These are phyloP conservation scores for Ectemnius lituratus DNA, from an alignment of 2,888 invertebrate genomes.

Conservation along the genomic window DNA sequence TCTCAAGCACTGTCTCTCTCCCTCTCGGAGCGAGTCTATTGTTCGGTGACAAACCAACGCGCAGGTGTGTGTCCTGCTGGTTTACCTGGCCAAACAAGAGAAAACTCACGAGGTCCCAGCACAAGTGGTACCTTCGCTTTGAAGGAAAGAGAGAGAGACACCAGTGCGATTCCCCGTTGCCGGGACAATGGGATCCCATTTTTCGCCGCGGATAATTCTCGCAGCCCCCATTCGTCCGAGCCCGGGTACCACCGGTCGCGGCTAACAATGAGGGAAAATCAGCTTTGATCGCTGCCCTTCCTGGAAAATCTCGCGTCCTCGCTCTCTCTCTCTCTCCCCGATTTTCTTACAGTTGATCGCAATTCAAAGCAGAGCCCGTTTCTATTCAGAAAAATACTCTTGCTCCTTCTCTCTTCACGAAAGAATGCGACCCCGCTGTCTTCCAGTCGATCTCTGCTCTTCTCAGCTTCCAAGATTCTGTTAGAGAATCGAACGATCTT, in stretches of 20 bases:
- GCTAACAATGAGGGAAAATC: conserved; percentile 46
- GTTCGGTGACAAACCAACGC: conserved; percentile 30
- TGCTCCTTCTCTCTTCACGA: neutral
- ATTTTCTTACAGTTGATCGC: conserved; percentile 33
- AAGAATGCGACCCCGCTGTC: too few species aligned
- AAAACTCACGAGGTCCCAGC: conserved; percentile 28
- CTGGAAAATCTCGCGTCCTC: conserved; percentile 24
- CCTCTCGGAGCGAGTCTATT: conserved; percentile 15
- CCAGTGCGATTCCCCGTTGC: conserved; percentile 13
- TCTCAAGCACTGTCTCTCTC: too few species aligned
- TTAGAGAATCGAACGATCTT: too few species aligned
- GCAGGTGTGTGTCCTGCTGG: conserved; percentile 39
- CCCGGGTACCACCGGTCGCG: conserved; percentile 18
- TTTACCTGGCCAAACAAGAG: conserved; percentile 31
- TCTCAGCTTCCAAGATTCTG: too few species aligned
- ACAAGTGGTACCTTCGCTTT: conserved; percentile 12
- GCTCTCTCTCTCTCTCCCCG: neutral
- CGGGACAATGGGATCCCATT: conserved; percentile 18
- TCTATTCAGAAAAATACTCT: neutral
- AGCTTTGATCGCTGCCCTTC: conserved; percentile 44
- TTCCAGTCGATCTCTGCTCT: too few species aligned
- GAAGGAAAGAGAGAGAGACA: neutral
- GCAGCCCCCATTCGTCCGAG: conserved; percentile 11
- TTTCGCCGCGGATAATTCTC: conserved; percentile 19
- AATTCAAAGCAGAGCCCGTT: conserved; percentile 18